These are phyloP conservation scores for Smittia aterrima DNA, from an alignment of 2,888 invertebrate species.

Conservation along the genomic window DNA sequence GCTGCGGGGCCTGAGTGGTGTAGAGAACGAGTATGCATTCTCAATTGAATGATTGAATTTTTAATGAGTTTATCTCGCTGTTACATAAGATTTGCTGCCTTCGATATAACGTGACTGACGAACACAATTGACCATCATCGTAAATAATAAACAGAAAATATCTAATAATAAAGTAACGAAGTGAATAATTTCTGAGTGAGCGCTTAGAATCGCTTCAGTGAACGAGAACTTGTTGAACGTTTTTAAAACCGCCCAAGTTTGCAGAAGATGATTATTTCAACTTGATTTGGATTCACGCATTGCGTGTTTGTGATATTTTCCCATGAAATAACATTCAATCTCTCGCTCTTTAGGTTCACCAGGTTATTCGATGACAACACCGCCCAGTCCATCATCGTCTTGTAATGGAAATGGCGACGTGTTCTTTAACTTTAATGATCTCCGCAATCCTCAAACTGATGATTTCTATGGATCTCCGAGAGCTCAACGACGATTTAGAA, in stretches of 20 bases:
- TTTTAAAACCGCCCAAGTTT: background rate
- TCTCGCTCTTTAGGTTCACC: conserved; percentile 49
- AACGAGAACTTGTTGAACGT: conserved; percentile 11
- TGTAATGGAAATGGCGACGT: conserved; percentile 47
- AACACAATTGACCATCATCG: conserved; percentile 27
- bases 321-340: conserved; percentile 19
- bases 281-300: conserved; percentile 23
- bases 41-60: conserved; percentile 31
- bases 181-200: too few species aligned
- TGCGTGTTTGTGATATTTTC: conserved; percentile 18
- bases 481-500: background rate
- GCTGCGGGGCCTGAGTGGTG: background rate
- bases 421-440: conserved; percentile 47
- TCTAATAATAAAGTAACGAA: too few species aligned
- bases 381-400: conserved; percentile 52
- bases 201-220: too few species aligned
- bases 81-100: background rate
- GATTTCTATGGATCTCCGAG: conserved; percentile 34
- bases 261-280: conserved; percentile 6
- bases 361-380: conserved; percentile 51
- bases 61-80: conserved; percentile 28
- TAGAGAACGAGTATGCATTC: conserved; percentile 10
- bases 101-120: conserved; percentile 31
- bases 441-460: conserved; percentile 26
- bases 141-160: too few species aligned